Conservation (phyloP, 1,140 invertebrate genomes). For the Lasioglossum albipes region DNA sequence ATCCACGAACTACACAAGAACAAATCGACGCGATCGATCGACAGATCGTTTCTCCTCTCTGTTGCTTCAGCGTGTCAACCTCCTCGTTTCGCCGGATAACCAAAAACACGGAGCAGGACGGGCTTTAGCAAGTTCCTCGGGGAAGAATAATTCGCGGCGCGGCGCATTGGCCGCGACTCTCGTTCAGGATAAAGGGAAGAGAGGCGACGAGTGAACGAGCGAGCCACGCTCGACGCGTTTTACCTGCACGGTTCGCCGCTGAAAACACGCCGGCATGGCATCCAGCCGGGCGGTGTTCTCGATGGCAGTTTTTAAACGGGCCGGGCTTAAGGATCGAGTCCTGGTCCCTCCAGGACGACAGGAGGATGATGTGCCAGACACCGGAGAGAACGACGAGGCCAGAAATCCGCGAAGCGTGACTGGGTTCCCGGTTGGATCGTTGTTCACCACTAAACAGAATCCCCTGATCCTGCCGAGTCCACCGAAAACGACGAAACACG, state of each 20-base stretch:
- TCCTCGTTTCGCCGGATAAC: slow-evolving; percentile 14
- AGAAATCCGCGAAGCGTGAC: slow-evolving; percentile 43
- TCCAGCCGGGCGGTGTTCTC: slow-evolving; percentile 24
- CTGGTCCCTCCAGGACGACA: slow-evolving; percentile 32
- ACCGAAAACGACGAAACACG: neutral
- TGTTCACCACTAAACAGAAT: neutral
- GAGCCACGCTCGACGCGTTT: slow-evolving; percentile 36
- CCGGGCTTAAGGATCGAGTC: too few relatives aligned
- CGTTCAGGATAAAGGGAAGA: neutral
- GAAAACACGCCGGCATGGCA: slow-evolving; percentile 47
- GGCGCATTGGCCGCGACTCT: neutral
- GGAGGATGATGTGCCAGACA: slow-evolving; percentile 17
- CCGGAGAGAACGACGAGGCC: slow-evolving; percentile 10
- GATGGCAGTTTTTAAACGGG: neutral
- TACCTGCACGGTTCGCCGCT: slow-evolving; percentile 62
- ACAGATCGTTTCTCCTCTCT: neutral
- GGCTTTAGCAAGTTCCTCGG: slow-evolving; percentile 53
- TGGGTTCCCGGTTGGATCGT: slow-evolving; percentile 42
- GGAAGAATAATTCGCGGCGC: slow-evolving; percentile 31
- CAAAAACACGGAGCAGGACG: slow-evolving; percentile 13
- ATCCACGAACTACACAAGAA: neutral
- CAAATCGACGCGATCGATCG: too few relatives aligned
- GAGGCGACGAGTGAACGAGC: neutral
- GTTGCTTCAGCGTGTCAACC: too few relatives aligned
- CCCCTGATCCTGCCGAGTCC: neutral